Conservation (phyloP, 2,113 vertebrate genomes). For the Stegastes partitus region DNA sequence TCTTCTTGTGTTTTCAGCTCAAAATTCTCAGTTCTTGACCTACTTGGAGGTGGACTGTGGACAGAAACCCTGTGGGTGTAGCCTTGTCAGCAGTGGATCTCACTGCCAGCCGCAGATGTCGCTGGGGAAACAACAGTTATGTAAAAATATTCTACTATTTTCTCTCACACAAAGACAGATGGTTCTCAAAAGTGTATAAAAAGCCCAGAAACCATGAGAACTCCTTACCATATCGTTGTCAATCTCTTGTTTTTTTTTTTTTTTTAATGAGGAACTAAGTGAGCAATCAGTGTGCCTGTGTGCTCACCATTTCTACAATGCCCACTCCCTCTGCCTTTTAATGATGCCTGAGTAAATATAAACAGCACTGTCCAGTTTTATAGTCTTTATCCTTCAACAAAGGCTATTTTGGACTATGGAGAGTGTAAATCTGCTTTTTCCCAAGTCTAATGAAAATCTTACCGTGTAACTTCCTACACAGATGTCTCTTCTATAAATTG, state of each 20-base stretch:
- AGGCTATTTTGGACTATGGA: slow-evolving; percentile 5
- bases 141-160: slow-evolving; percentile 9
- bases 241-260: too few relatives aligned
- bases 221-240: neutral
- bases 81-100: neutral
- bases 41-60: neutral
- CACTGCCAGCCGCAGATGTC: slow-evolving; percentile 14
- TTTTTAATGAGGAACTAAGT: slow-evolving; percentile 26
- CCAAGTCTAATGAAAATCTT: neutral
- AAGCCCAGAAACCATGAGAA: slow-evolving; percentile 37
- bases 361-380: slow-evolving; percentile 49
- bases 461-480: neutral
- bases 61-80: slow-evolving; percentile 1
- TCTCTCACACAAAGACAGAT: slow-evolving; percentile 1
- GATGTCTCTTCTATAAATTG: too few relatives aligned
- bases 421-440: slow-evolving; percentile 4
- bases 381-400: slow-evolving; percentile 25
- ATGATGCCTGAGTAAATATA: slow-evolving; percentile 19
- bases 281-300: slow-evolving; percentile 1
- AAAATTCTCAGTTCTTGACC: slow-evolving; percentile 5
- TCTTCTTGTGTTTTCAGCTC: slow-evolving; percentile 1
- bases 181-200: slow-evolving; percentile 2
- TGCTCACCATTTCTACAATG: slow-evolving; percentile 1
- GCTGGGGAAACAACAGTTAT: slow-evolving; percentile 3
- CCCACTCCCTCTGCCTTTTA: slow-evolving; percentile 20